Evolutionary conservation across 2,113 vertebrate species (phyloP), one percentile per base, ranked within the genome.

Genomic region (Phrynosoma platyrhinos): DNA sequence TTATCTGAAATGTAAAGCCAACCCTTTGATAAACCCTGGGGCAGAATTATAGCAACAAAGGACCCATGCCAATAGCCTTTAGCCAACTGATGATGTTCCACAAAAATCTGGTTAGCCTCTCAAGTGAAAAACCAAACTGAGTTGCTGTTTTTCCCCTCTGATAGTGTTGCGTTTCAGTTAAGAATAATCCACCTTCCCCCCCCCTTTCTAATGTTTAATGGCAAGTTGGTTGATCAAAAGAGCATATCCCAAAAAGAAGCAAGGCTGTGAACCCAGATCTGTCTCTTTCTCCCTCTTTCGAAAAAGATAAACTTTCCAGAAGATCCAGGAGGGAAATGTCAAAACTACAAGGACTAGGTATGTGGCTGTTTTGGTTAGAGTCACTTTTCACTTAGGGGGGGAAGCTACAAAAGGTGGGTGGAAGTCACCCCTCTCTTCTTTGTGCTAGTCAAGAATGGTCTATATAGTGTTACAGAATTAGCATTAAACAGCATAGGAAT

Each of bases 391-490:
- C 95, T 95, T 55, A 18, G 47, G 92, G 90, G 91, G 94, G 90
- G 91, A 23, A 14, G 23, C n/a, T 76, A 27, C 93, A 94, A 89
- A 91, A 93, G 64, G 75, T 18, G 89, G 91, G 95, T 95, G 91
- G 93, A 92, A 0, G 77, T 92, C 95, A 94, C 88, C 95, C 93
- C 93, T 95, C 96, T 93, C 95, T 95, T 90, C 94, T 96, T 96
- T 96, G 93, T 95, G 89, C 25, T 9, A 90, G 81, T 5, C 89
- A 75, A 14, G 81, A 94, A 93, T 94, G 86, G 82, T 94, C 90
- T 92, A 96, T 96, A 95, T 99, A 96, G 93, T 90, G 95, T 99
- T 98, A 98, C 98, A 95, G 94, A 96, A 99, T 99, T 98, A 98
- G 98, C 98, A 98, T 98, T 95, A 90, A 87, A 83, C 58, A 87